Conservation (phyloP, 2,888 invertebrate genomes). For the Lapara coniferarum region DNA sequence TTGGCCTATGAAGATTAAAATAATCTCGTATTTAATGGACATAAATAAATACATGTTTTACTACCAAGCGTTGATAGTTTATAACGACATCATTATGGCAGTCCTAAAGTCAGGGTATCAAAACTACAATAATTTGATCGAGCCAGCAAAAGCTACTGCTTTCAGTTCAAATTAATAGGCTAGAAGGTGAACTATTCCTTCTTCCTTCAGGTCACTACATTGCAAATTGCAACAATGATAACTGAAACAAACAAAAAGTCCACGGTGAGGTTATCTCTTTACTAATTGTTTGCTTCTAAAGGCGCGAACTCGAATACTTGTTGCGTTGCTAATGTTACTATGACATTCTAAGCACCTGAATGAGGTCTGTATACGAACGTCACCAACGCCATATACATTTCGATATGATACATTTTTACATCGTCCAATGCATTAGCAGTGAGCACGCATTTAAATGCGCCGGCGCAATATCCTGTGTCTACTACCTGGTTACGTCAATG, state of each 20-base stretch:
- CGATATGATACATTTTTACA: neutral
- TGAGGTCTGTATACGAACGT: neutral
- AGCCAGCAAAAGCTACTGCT: too few species aligned
- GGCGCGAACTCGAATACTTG: neutral
- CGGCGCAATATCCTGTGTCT: conserved; percentile 22
- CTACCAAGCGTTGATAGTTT: conserved; percentile 1
- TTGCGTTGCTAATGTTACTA: conserved; percentile 14
- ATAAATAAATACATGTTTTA: conserved; percentile 3
- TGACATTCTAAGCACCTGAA: neutral
- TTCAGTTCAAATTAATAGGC: too few species aligned
- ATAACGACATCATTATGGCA: conserved; percentile 6
- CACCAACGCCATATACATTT: neutral
- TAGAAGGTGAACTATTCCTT: neutral
- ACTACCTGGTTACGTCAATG: conserved; percentile 23
- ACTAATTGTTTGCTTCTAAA: conserved; percentile 1
- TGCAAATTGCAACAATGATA: neutral
- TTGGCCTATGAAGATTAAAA: conserved; percentile 20
- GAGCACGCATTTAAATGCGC: conserved; percentile 20
- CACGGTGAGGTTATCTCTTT: neutral
- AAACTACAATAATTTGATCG: neutral
- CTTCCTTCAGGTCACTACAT: conserved; percentile 6
- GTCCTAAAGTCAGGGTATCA: neutral
- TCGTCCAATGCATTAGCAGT: conserved; percentile 9
- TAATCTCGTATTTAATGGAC: conserved; percentile 3
- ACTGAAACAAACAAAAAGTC: neutral